Evolutionary conservation across 1,140 invertebrate species (phyloP), one percentile per base, ranked within the genome.

Genomic region (Gonatopus flavifemur): DNA sequence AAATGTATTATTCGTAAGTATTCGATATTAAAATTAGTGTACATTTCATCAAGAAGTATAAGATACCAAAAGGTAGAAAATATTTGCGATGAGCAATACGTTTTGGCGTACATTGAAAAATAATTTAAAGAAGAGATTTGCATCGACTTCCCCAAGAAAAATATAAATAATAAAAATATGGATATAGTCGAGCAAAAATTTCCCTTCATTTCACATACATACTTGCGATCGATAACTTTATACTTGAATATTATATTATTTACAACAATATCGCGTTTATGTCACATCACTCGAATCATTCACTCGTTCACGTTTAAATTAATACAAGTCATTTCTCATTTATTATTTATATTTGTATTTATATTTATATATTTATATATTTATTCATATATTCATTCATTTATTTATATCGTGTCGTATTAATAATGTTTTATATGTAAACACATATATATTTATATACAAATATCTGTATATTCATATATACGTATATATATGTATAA

Each of bases 391-490:
- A 38, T 38, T 38, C 21, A 38, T 20, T 38, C 16, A 33, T 33
- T 48, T 20, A 25, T 57, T 60, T 69, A 60, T 68, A 69, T 67
- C 58, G 55, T 63, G 53, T 61, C 10, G 56, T 66, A 45, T 64
- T 58, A 61, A 69, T 69, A 69, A 68, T 70, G 48, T 71, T 62
- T 52, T 66, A 49, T 70, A 70, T 52, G 55, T 62, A n/a, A n/a
- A n/a, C n/a, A n/a, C n/a, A n/a, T n/a, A 28, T 12, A 56, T 55
- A 58, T 42, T 15, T 42, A 19, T 30, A 42, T 30, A 25, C 13
- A n/a, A 24, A 31, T 32, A 32, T 37, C 30, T 47, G 35, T 18
- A 37, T 32, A 37, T 12, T 37, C 35, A 18, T 15, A 9, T 6
- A 36, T 36, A 56, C 59, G 55, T 59, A 57, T 69, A 59, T 58